Evolutionary conservation across 2,113 vertebrate genomes (phyloP).

Genomic region (Upupa epops): DNA sequence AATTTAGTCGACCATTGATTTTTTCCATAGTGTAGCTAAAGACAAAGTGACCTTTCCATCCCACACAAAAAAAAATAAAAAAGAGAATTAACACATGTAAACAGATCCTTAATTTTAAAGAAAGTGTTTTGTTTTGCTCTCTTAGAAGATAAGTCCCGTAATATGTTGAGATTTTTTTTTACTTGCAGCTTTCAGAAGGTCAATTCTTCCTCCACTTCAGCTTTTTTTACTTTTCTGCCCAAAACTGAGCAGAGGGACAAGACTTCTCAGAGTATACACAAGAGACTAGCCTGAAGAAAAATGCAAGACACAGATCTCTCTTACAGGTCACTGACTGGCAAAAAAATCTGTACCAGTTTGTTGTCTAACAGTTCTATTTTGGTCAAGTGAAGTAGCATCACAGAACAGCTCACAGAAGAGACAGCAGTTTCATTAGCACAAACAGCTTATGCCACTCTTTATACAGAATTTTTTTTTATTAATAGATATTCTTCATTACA

Average conservation of each 20-base stretch:
- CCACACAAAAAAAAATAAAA: slow-evolving; percentile 27
- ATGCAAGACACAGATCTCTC: background rate
- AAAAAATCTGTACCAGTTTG: background rate
- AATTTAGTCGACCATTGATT: slow-evolving; percentile 49
- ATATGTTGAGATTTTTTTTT: background rate
- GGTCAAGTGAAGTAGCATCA: background rate
- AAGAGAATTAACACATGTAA: slow-evolving; percentile 16
- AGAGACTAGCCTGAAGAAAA: background rate
- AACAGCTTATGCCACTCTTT: background rate
- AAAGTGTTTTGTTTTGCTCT: background rate
- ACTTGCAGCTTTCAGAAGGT: background rate
- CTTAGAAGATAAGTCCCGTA: background rate
- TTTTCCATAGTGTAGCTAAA: slow-evolving; percentile 8
- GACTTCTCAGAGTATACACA: background rate
- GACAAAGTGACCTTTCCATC: slow-evolving; percentile 40
- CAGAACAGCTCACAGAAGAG: background rate
- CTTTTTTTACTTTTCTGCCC: background rate
- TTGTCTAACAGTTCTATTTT: background rate
- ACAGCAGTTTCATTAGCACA: background rate
- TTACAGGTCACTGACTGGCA: background rate
- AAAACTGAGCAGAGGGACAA: background rate
- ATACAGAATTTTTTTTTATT: background rate
- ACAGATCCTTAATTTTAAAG: background rate
- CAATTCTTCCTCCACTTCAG: background rate
- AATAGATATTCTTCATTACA: background rate